These are phyloP conservation scores for Masnerella sp. DNA, from an alignment of 2,888 invertebrate species.

Conservation along the genomic window DNA sequence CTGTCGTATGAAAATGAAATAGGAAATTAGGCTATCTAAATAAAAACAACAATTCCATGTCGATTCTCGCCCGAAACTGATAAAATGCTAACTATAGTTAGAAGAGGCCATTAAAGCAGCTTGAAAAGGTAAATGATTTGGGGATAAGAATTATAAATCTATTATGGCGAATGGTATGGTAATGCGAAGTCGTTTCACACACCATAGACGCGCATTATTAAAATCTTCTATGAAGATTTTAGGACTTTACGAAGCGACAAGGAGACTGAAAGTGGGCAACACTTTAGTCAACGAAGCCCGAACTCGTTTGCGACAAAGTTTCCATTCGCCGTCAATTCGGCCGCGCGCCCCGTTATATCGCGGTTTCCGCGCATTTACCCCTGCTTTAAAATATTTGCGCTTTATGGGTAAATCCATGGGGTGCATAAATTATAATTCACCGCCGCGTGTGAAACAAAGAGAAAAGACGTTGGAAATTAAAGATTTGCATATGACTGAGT, in stretches of 20 bases:
- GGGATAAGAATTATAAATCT: conserved; percentile 21
- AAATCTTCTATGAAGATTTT: conserved; percentile 41
- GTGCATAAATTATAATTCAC: conserved; percentile 71
- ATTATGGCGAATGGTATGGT: conserved; percentile 19
- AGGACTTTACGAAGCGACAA: conserved; percentile 23
- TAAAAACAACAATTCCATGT: no score
- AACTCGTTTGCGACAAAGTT: conserved; percentile 55
- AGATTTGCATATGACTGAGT: conserved; percentile 46
- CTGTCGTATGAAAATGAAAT: no score
- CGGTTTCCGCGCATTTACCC: conserved; percentile 68
- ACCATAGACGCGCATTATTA: conserved; percentile 44
- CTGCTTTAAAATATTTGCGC: conserved; percentile 72
- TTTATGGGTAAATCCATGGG: conserved; percentile 69
- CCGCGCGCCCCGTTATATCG: conserved; percentile 44
- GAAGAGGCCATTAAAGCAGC: no score
- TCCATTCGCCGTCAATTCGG: conserved; percentile 51
- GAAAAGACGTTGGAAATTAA: conserved; percentile 48
- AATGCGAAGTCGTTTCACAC: conserved; percentile 25
- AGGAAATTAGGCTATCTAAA: no score
- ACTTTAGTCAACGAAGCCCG: conserved; percentile 52
- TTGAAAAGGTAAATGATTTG: conserved; percentile 8
- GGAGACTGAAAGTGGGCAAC: conserved; percentile 45
- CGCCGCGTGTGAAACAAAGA: conserved; percentile 44
- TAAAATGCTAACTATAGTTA: no score
- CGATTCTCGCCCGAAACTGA: no score